phyloP scores from a whole-genome alignment of 2,888 invertebrate genomes.

The Coelopa pilipes region DNA sequence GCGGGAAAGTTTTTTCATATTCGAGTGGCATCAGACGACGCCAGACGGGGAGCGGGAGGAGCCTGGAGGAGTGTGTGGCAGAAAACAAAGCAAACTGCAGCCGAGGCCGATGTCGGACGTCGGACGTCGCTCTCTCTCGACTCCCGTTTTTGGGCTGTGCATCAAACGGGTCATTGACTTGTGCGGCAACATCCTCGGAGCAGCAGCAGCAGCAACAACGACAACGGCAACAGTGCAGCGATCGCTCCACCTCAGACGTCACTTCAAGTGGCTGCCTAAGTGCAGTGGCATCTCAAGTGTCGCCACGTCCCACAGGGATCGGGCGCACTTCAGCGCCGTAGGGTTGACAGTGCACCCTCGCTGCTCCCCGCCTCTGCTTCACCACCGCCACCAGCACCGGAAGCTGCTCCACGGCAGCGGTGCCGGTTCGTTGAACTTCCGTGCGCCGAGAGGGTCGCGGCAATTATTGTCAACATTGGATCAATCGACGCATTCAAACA shows the following conservation, averaged over 20 bases:
- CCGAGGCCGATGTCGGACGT: no score
- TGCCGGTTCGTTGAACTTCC: constrained; percentile 13
- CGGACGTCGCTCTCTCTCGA: not conserved
- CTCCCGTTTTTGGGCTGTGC: not conserved
- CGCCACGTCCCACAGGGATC: no score
- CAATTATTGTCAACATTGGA: constrained; percentile 25
- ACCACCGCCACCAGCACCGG: not conserved
- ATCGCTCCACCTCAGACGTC: no score
- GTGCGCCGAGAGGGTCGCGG: not conserved
- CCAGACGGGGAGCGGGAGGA: no score
- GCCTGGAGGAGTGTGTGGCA: not conserved
- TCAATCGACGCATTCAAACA: constrained; percentile 23
- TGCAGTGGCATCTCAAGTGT: no score
- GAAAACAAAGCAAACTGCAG: not conserved
- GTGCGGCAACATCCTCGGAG: not conserved
- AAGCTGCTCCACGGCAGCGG: not conserved
- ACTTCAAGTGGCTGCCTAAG: no score
- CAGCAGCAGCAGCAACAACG: no score
- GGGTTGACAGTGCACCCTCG: not conserved
- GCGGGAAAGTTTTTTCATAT: constrained; percentile 21
- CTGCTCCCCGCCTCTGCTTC: not conserved
- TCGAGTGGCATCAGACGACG: not conserved
- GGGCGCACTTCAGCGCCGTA: no score
- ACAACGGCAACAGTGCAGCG: no score
- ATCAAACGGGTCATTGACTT: not conserved